These are phyloP conservation scores for Rynchops niger DNA, from an alignment of 2,113 vertebrate species.

Conservation along the genomic window DNA sequence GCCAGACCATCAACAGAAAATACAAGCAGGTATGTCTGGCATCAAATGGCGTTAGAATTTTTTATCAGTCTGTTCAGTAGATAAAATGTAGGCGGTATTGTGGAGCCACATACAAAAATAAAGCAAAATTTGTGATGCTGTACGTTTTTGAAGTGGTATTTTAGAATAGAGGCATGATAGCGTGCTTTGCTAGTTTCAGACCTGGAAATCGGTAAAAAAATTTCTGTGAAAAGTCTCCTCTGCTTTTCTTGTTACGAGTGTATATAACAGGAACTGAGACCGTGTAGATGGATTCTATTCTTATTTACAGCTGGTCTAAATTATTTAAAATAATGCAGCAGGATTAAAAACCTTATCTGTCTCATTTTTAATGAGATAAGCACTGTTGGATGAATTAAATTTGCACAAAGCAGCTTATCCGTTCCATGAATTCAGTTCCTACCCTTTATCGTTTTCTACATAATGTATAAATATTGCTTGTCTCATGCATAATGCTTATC, in stretches of 20 bases:
- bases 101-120: constrained; percentile 6
- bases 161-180: constrained; percentile 40
- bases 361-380: constrained; percentile 50
- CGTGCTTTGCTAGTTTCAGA: not conserved
- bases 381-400: constrained; percentile 26
- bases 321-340: constrained; percentile 37
- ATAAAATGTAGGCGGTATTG: not conserved
- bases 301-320: constrained; percentile 52
- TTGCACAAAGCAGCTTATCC: constrained; percentile 24
- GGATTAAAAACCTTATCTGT: constrained; percentile 62
- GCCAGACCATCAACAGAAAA: constrained; percentile 83
- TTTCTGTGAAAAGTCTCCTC: constrained; percentile 4
- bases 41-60: not conserved
- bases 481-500: constrained; percentile 44
- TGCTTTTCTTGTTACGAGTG: not conserved
- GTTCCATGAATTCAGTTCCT: not conserved
- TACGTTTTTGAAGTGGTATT: not conserved
- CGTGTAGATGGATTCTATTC: not conserved
- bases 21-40: constrained; percentile 86
- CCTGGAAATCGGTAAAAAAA: not conserved
- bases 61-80: constrained; percentile 24
- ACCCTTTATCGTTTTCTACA: not conserved
- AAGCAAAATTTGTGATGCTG: constrained; percentile 25
- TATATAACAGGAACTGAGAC: constrained; percentile 4
- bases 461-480: not conserved